Base-by-base conservation (phyloP, 1,140 invertebrate genomes). In the Musca domestica region DNA sequence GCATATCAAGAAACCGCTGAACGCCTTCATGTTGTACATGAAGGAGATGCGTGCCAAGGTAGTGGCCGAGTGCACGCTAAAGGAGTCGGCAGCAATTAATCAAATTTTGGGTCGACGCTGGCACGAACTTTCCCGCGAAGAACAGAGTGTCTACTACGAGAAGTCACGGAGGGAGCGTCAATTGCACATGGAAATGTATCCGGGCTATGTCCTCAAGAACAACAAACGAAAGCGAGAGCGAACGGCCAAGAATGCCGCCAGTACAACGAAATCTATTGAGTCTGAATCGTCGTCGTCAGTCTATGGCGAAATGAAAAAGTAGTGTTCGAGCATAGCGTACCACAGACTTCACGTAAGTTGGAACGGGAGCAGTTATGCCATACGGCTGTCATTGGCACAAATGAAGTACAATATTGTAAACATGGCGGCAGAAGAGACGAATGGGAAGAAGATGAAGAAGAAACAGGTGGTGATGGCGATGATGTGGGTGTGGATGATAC, bases 1-100 rank as follows among this genome's bases (percentile, higher is more conserved):
- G 71, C 96, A 98, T 85, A 98, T 99, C 82, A 99, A 99, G 87
- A 99, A 99, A 86, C 98, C 98, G 68, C 87, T 99, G 54, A 99
- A 99, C 85, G 98, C 98, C 75, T 99, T 99, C 87, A 99, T 99
- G 98, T 87, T 99, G 73, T 99, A 98, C 83, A 99, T 99, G 98
- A 99, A 99, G 84, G 97, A 99, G 83, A 98, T 98, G 94, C 87
- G 98, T 80, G 93, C 96, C 72, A 95, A 98, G 85, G 95, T 99
- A 51, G 94, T 99, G 58, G 94, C 95, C n/a, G 96, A 99, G 85
- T 97, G 95, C 85, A 98, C 95, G 67, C 88, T 98, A 66, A 98
- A 98, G 85, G 97, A 99, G 83, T 98, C 95, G 73, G 96, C 98
- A 65, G 96, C 97, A 72, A 98, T 99, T 83, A 99, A 99, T 87